phyloP scores from a whole-genome alignment of 2,888 invertebrate genomes.

The Pristionchus entomophagus region DNA sequence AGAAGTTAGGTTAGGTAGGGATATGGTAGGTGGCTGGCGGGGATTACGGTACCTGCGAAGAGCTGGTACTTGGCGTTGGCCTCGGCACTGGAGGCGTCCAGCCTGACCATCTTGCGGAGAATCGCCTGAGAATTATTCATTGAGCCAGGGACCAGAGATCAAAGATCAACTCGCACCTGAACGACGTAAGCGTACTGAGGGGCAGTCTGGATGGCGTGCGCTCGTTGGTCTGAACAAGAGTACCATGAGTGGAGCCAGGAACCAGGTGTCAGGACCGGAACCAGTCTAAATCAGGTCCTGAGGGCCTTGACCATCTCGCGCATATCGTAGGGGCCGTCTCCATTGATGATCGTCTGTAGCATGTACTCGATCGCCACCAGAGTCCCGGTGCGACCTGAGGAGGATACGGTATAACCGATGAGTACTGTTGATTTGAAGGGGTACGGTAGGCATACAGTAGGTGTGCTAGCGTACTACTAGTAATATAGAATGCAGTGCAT shows the following conservation, averaged over 20 bases:
- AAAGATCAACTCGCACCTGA: not conserved
- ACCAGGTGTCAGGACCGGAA: not conserved
- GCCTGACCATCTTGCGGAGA: constrained; percentile 20
- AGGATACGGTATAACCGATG: too few species aligned
- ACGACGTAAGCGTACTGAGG: constrained; percentile 34
- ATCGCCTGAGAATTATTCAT: constrained; percentile 14
- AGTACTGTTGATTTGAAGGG: not conserved
- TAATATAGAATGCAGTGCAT: too few species aligned
- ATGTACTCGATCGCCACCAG: constrained; percentile 19
- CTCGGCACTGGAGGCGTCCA: not conserved
- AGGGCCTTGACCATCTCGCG: not conserved
- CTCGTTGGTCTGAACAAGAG: constrained; percentile 4
- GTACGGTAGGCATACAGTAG: not conserved
- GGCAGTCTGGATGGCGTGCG: constrained; percentile 31
- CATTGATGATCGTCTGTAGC: not conserved
- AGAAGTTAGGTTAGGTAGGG: too few species aligned
- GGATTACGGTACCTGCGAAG: not conserved
- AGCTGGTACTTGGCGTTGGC: constrained; percentile 30
- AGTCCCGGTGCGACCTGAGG: constrained; percentile 1
- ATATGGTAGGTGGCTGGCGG: not conserved
- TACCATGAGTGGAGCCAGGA: not conserved
- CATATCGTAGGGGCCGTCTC: not conserved
- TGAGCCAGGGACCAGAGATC: not conserved
- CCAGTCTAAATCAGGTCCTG: not conserved
- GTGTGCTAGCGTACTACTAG: too few species aligned